phyloP scores from a whole-genome alignment of 1,140 invertebrate genomes.

The Drosophila littoralis region DNA sequence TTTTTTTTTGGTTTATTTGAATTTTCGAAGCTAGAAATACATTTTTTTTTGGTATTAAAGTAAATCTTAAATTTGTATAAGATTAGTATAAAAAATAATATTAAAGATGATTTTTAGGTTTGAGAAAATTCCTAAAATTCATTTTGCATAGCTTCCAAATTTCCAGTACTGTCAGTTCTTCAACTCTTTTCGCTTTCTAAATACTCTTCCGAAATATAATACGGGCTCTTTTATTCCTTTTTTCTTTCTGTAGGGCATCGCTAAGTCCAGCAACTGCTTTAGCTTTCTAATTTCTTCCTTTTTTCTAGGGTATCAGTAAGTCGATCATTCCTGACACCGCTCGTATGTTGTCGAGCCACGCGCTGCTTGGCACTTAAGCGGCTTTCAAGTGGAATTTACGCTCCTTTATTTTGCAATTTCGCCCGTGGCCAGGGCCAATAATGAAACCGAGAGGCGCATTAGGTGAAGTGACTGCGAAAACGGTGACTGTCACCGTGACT shows the following conservation, averaged over 20 bases:
- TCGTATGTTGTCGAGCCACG: slow-evolving; percentile 15
- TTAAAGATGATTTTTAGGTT: too few species aligned
- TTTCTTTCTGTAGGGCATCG: neutral
- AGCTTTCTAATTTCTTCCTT: neutral
- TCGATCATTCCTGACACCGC: neutral
- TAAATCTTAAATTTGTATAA: too few species aligned
- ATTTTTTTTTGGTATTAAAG: too few species aligned
- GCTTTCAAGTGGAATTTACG: slow-evolving; percentile 62
- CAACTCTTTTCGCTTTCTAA: too few species aligned
- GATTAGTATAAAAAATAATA: too few species aligned
- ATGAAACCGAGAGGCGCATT: slow-evolving; percentile 37
- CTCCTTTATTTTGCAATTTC: slow-evolving; percentile 74
- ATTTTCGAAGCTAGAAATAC: too few species aligned
- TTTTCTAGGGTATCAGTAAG: slow-evolving; percentile 15
- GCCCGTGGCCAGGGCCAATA: slow-evolving; percentile 50
- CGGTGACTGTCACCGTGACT: slow-evolving; percentile 23
- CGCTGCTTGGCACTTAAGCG: slow-evolving; percentile 63
- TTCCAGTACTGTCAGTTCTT: too few species aligned
- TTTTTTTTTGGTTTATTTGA: too few species aligned
- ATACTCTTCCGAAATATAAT: too few species aligned
- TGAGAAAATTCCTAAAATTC: too few species aligned
- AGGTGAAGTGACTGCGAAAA: slow-evolving; percentile 44
- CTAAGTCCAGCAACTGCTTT: neutral
- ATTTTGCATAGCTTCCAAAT: too few species aligned
- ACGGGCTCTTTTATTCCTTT: too few species aligned